A percentile compares a stretch with the other conserved stretches of the same genome.
Conservation (phyloP, 2,888 invertebrate genomes). For the Drosophila antonietae region DNA sequence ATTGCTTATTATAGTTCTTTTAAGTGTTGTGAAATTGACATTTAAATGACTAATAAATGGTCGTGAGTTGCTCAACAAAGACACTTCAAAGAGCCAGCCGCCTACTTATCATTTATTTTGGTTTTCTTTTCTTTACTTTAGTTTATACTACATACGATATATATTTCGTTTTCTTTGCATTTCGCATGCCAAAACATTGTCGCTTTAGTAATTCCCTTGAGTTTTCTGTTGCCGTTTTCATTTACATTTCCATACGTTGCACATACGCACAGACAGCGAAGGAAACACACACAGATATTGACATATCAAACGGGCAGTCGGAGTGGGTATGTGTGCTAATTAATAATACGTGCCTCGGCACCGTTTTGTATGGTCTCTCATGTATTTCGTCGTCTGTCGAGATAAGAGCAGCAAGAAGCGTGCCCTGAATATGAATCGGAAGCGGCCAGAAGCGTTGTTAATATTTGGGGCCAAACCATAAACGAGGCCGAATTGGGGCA, state of each 20-base stretch:
- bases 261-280: conserved; percentile 27
- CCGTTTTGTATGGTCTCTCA: conserved; percentile 43
- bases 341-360: conserved; percentile 73
- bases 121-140: conserved; percentile 33
- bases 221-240: conserved; percentile 35
- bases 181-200: conserved; percentile 61
- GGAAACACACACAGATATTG: neutral
- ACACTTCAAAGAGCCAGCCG: conserved; percentile 42
- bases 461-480: conserved; percentile 48
- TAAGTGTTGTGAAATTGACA: conserved; percentile 22
- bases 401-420: conserved; percentile 59
- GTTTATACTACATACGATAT: conserved; percentile 3
- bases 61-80: conserved; percentile 23
- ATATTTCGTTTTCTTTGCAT: conserved; percentile 45
- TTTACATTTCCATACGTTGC: conserved; percentile 35
- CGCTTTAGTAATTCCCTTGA: conserved; percentile 51
- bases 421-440: conserved; percentile 70
- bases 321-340: conserved; percentile 65
- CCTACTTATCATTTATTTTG: conserved; percentile 36
- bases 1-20: conserved; percentile 23
- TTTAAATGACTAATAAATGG: conserved; percentile 34
- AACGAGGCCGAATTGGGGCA: conserved; percentile 62
- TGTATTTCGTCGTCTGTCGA: conserved; percentile 37
- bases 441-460: conserved; percentile 36
- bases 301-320: conserved; percentile 35